phyloP scores from a whole-genome alignment of 2,888 invertebrate species.

The Tipula confusa region DNA sequence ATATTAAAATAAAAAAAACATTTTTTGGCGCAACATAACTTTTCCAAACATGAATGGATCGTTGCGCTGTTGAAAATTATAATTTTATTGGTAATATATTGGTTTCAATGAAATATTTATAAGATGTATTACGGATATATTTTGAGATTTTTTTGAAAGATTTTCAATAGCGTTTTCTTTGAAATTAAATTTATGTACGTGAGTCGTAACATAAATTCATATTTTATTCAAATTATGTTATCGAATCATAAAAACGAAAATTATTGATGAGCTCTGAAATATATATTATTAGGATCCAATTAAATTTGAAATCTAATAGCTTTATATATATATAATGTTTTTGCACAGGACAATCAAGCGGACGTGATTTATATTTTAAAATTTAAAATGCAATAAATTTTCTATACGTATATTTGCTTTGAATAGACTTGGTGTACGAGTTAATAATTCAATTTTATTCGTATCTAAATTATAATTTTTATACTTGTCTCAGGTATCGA shows the following conservation, averaged over 20 bases:
- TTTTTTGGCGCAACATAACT: too few species aligned
- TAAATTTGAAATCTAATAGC: neutral
- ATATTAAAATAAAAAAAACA: too few species aligned
- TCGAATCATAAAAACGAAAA: neutral
- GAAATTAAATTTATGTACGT: neutral
- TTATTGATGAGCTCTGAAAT: neutral
- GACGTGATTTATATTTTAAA: neutral
- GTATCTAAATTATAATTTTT: too few species aligned
- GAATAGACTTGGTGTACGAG: too few species aligned
- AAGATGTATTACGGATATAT: neutral
- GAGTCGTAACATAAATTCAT: neutral
- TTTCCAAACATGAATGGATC: too few species aligned
- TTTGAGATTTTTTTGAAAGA: neutral
- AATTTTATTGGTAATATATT: neutral
- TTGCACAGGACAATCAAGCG: neutral
- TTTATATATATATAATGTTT: neutral
- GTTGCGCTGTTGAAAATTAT: too few species aligned
- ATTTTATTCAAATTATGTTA: neutral
- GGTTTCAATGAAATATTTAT: constrained; percentile 4
- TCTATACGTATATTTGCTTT: too few species aligned
- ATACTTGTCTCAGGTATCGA: too few species aligned
- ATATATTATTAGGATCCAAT: neutral
- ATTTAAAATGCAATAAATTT: neutral
- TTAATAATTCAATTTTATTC: too few species aligned
- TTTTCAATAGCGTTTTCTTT: neutral